These are phyloP conservation scores for Cercocebus atys DNA, from an alignment of 2,113 vertebrate species.

Conservation along the genomic window DNA sequence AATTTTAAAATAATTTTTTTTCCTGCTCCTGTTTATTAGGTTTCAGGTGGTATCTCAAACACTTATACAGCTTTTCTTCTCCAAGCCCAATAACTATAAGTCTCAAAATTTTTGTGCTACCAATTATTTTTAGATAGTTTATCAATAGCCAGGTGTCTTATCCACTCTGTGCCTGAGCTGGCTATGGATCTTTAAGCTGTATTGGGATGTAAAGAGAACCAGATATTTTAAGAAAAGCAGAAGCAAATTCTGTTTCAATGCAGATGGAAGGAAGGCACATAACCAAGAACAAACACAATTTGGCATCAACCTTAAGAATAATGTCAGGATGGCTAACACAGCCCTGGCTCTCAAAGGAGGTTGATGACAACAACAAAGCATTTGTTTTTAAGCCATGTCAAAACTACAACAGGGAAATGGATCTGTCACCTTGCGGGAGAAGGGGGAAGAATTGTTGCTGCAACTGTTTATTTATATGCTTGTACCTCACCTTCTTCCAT, in stretches of 20 bases:
- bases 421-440: background rate
- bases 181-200: background rate
- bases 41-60: background rate
- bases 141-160: background rate
- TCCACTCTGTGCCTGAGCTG: background rate
- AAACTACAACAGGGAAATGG: background rate
- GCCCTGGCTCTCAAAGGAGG: background rate
- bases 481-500: background rate
- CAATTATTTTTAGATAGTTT: conserved; percentile 28
- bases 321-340: background rate
- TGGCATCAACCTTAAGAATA: background rate
- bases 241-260: conserved; percentile 20
- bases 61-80: conserved; percentile 38
- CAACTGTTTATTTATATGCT: background rate
- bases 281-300: conserved; percentile 18
- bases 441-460: background rate
- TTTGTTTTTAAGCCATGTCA: background rate
- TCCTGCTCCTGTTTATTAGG: background rate
- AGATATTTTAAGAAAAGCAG: conserved; percentile 27
- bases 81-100: background rate
- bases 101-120: background rate
- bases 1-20: background rate
- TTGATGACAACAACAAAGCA: background rate
- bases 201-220: background rate
- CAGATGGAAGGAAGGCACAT: conserved; percentile 36